These are phyloP conservation scores for Tetranychus piercei DNA, from an alignment of 2,888 invertebrate species.

Conservation along the genomic window DNA sequence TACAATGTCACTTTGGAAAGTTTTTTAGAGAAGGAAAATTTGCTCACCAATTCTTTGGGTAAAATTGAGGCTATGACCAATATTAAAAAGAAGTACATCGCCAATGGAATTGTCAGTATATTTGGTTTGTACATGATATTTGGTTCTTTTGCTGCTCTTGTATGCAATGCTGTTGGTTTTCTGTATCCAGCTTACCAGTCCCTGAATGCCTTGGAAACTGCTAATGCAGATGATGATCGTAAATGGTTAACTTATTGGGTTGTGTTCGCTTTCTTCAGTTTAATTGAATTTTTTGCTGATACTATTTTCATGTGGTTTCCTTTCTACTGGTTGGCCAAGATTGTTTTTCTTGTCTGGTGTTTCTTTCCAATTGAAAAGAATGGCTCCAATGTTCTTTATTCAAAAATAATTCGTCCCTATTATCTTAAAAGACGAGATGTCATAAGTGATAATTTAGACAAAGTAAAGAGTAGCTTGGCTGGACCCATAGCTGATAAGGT, in stretches of 20 bases:
- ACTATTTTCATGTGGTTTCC: conserved; percentile 41
- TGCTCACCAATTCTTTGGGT: conserved; percentile 35
- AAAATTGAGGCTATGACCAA: conserved; percentile 51
- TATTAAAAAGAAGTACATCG: conserved; percentile 53
- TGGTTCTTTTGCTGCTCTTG: conserved; percentile 82
- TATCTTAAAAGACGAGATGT: conserved; percentile 56
- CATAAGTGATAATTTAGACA: conserved; percentile 36
- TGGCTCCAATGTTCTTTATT: conserved; percentile 60
- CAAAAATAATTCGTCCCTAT: conserved; percentile 52
- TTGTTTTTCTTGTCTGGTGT: conserved; percentile 69
- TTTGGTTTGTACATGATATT: conserved; percentile 77
- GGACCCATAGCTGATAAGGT: neutral
- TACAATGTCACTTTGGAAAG: conserved; percentile 23
- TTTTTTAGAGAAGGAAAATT: conserved; percentile 25
- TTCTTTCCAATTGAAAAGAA: conserved; percentile 65
- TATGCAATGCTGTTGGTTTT: conserved; percentile 88
- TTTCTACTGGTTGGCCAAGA: conserved; percentile 37
- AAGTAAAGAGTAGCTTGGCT: neutral
- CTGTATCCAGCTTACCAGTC: conserved; percentile 69
- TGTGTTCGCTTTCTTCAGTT: conserved; percentile 78
- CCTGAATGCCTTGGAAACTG: conserved; percentile 40
- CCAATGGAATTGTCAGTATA: conserved; percentile 51
- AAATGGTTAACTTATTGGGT: conserved; percentile 99
- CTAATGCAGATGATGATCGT: conserved; percentile 51
- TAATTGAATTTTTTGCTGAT: conserved; percentile 83